Percentiles rank a stretch among this genome's conserved stretches.
Conservation (phyloP, 2,888 invertebrate genomes). For the Maniola hyperantus region DNA sequence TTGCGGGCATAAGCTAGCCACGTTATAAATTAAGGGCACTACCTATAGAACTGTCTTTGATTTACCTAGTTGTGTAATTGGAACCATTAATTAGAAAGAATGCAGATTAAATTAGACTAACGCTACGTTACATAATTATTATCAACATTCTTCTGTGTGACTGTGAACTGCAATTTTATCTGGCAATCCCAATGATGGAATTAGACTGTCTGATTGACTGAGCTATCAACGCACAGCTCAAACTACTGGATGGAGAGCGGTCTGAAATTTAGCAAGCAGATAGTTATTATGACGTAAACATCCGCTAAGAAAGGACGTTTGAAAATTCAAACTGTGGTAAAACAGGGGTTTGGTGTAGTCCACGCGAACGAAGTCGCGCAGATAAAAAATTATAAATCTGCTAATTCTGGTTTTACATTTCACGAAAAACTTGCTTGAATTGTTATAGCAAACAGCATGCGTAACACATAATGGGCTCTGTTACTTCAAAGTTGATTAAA, state of each 20-base stretch:
- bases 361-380: too few relatives aligned
- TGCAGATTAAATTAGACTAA: not conserved
- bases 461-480: conserved; percentile 14
- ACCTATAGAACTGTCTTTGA: not conserved
- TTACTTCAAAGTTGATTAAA: conserved; percentile 14
- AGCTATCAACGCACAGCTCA: too few relatives aligned
- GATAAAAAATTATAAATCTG: not conserved
- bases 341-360: too few relatives aligned
- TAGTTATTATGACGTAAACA: too few relatives aligned
- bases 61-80: too few relatives aligned
- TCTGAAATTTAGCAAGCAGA: too few relatives aligned
- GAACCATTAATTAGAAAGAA: not conserved
- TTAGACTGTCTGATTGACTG: too few relatives aligned
- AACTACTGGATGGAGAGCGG: too few relatives aligned
- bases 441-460: conserved; percentile 7
- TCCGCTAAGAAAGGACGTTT: too few relatives aligned
- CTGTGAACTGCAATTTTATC: not conserved
- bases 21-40: not conserved
- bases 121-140: too few relatives aligned
- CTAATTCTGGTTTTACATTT: not conserved
- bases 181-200: not conserved
- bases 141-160: not conserved
- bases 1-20: too few relatives aligned
- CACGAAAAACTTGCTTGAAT: not conserved
- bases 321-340: too few relatives aligned